Conservation (phyloP, 2,113 vertebrate species). For the Ailuropoda melanoleuca region DNA sequence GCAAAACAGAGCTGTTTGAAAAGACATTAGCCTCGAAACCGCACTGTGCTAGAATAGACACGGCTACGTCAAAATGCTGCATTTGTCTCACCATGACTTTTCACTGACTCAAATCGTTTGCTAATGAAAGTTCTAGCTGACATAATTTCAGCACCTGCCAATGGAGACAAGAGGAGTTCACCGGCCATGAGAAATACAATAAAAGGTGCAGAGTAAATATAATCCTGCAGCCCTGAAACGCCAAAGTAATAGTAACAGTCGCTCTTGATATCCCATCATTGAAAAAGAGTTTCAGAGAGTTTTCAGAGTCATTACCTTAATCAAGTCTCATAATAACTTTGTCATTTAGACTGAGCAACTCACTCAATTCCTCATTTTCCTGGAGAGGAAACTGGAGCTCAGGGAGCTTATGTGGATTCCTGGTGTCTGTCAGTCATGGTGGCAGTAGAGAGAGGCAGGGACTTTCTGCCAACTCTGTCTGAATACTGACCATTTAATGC, state of each 20-base stretch:
- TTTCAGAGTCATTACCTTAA: not conserved
- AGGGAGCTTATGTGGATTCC: not conserved
- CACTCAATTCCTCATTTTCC: not conserved
- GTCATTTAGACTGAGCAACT: not conserved
- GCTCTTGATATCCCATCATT: not conserved
- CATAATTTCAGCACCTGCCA: slow-evolving; percentile 49
- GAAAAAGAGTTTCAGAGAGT: not conserved
- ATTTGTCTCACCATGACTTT: slow-evolving; percentile 71
- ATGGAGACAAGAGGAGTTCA: slow-evolving; percentile 1
- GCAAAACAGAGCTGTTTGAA: slow-evolving; percentile 80
- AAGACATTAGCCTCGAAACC: slow-evolving; percentile 72
- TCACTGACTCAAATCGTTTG: slow-evolving; percentile 50
- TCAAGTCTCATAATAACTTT: not conserved
- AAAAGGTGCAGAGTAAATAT: not conserved
- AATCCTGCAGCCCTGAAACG: not conserved
- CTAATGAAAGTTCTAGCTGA: slow-evolving; percentile 71
- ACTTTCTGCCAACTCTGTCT: not conserved
- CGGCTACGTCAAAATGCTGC: slow-evolving; percentile 43
- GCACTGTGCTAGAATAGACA: slow-evolving; percentile 21
- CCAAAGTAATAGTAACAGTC: not conserved
- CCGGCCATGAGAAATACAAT: not conserved
- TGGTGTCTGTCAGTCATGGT: accelerated
- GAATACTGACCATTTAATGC: too few relatives aligned
- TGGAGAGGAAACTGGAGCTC: not conserved
- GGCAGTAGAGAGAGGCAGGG: accelerated